Conservation (phyloP, 2,113 vertebrate genomes). For the Romanogobio albipinnatus region DNA sequence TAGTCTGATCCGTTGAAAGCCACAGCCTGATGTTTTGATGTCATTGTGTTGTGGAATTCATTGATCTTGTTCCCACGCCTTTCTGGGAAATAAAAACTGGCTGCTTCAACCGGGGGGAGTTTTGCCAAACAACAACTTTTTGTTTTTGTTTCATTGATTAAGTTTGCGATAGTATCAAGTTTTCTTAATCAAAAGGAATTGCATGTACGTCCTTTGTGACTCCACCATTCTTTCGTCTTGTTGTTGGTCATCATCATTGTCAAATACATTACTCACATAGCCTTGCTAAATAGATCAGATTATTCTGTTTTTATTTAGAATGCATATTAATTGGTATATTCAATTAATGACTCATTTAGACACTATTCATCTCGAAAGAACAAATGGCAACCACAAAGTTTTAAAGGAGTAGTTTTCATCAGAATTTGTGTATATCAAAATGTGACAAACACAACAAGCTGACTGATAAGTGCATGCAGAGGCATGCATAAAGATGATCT, state of each 20-base stretch:
- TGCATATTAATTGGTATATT: background rate
- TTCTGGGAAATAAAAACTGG: background rate
- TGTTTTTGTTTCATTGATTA: background rate
- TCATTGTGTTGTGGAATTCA: background rate
- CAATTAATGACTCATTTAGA: background rate
- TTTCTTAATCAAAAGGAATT: background rate
- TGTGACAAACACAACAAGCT: background rate
- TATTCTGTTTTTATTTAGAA: background rate
- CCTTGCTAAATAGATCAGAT: background rate
- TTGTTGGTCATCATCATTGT: background rate
- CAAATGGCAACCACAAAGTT: background rate
- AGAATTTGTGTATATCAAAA: background rate
- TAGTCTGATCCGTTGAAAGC: background rate
- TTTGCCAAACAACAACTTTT: background rate
- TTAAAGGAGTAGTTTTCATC: background rate
- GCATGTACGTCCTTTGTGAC: background rate
- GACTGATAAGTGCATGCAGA: conserved; percentile 1
- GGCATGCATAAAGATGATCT: background rate
- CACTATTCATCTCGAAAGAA: background rate
- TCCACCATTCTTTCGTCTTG: background rate
- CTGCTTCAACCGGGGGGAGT: background rate
- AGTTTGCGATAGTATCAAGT: background rate
- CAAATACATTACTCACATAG: background rate
- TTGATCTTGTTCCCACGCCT: background rate
- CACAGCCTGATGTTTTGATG: background rate